phyloP scores from a whole-genome alignment of 1,140 invertebrate genomes.

The Zaprionus vittiger region DNA sequence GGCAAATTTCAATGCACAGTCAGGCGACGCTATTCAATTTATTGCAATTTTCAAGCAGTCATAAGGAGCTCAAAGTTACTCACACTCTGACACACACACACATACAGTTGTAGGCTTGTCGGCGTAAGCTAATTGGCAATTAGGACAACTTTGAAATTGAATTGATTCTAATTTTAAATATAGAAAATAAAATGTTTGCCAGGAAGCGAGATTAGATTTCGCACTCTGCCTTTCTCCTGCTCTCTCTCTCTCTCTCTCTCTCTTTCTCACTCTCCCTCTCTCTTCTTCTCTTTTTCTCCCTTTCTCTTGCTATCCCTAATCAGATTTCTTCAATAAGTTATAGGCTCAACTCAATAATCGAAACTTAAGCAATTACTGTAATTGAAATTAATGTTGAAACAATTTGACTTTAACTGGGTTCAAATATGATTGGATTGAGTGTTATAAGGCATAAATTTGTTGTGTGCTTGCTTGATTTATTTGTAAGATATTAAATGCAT shows the following conservation, averaged over 20 bases:
- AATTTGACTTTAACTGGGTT: neutral
- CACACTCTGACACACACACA: neutral
- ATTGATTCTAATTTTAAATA: neutral
- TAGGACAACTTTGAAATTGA: neutral
- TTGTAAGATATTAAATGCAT: too few relatives aligned
- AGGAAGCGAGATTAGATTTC: neutral
- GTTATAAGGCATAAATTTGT: too few relatives aligned
- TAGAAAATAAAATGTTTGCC: neutral
- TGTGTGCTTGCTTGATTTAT: too few relatives aligned
- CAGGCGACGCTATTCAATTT: slow-evolving; percentile 12
- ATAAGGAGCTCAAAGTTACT: neutral
- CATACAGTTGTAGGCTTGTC: neutral
- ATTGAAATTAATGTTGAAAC: neutral
- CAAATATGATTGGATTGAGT: too few relatives aligned
- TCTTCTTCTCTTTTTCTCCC: too few relatives aligned
- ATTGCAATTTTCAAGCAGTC: slow-evolving; percentile 25
- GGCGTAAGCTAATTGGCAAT: neutral
- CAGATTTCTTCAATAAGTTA: neutral
- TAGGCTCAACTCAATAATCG: neutral
- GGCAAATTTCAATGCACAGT: slow-evolving; percentile 27
- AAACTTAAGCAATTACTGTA: neutral
- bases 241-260: too few relatives aligned
- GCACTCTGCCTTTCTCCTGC: too few relatives aligned
- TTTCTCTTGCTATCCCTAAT: too few relatives aligned
- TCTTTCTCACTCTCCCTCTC: too few relatives aligned